Conservation (phyloP, 2,113 vertebrate species). For the Scolopax mira region DNA sequence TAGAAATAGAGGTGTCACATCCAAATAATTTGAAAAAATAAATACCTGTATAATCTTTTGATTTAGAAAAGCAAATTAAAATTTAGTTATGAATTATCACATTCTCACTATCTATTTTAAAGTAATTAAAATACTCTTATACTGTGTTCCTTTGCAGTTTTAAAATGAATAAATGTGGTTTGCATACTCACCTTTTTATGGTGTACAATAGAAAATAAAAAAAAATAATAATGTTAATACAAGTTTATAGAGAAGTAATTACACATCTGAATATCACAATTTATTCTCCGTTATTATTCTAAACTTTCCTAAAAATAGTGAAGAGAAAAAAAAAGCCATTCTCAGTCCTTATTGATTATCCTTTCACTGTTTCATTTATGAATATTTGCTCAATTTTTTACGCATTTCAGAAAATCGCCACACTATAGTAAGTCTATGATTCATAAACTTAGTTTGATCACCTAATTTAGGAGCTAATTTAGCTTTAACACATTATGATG, state of each 20-base stretch:
- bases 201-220: background rate
- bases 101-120: background rate
- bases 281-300: background rate
- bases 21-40: background rate
- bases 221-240: background rate
- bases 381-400: background rate
- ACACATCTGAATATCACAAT: background rate
- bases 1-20: background rate
- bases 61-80: background rate
- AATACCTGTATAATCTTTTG: fast-evolving
- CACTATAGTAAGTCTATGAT: background rate
- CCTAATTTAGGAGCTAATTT: background rate
- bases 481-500: background rate
- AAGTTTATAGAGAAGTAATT: background rate
- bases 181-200: background rate
- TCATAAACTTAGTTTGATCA: background rate
- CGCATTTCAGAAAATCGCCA: fast-evolving
- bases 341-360: background rate
- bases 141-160: background rate
- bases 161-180: background rate
- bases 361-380: background rate
- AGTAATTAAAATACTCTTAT: background rate
- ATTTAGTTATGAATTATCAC: background rate
- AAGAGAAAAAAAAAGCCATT: background rate
- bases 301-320: background rate